Evolutionary conservation across 1,140 invertebrate genomes (phyloP), one percentile per base, ranked within the genome.

Genomic region (Bombus polaris): DNA sequence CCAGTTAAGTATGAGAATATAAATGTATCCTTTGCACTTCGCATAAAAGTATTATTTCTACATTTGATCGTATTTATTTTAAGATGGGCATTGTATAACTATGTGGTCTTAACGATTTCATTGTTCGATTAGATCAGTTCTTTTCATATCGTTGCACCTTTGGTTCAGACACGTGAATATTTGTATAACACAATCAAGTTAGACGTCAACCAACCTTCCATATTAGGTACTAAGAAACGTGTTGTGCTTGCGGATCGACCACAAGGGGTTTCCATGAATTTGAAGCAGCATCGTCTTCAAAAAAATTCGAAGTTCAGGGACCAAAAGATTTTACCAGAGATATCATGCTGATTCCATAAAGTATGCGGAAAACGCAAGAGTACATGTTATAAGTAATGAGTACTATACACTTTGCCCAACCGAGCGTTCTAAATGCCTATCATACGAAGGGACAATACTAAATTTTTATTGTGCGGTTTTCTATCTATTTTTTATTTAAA

Each of bases 231-330:
- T 15, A 65, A 5, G n/a, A 79, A 42, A 68, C 32, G 5, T 28
- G 12, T 28, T 35, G 15, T 8, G 35, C 2, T 0, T 35, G 22
- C 22, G 53, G 28, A 62, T 62, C 39, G 22, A 44, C n/a, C 22
- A 35, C 18, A 74, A 81, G 28, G 53, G 9, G 13, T 74, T n/a
- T 81, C 47, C 6, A 81, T 62, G 53, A 81, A 59, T 39, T n/a
- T 35, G 39, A 74, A 44, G 70, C 53, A 74, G n/a, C n/a, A 75
- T 47, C 22, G 53, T 28, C 32, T 75, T 44, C 12, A 22, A 65
- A 75, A 47, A 47, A 74, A 65, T 82, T 73, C 47, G 18, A 44
- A 65, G n/a, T 74, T 74, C 39, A 12, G n/a, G 25, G 0, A 9
- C 5, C 3, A 47, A 83, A 53, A 10, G 15, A 53, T 53, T 57